Percentiles rank a stretch among this genome's conserved stretches.
phyloP scores from a whole-genome alignment of 2,888 invertebrate species.

The Cerceris rybyensis region DNA sequence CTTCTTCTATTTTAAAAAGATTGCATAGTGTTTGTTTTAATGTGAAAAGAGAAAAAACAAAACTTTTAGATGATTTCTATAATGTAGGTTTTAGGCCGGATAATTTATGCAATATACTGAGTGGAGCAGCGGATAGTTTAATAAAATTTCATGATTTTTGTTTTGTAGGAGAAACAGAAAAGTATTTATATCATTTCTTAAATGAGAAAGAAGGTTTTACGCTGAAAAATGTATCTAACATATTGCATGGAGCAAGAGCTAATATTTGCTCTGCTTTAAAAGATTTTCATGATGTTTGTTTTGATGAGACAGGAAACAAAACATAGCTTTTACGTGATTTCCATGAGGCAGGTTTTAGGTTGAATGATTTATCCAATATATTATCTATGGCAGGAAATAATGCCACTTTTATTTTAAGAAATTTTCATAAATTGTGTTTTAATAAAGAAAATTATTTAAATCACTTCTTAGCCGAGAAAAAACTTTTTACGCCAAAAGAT shows the following conservation, averaged over 20 bases:
- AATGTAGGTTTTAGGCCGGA: no score
- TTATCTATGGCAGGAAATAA: conserved; percentile 70
- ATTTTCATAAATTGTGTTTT: conserved; percentile 73
- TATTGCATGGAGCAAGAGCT: conserved; percentile 71
- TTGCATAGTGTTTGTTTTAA: neutral
- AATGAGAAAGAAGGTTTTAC: conserved; percentile 52
- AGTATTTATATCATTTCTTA: conserved; percentile 64
- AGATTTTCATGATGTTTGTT: conserved; percentile 71
- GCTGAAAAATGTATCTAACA: conserved; percentile 65
- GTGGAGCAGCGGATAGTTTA: conserved; percentile 45
- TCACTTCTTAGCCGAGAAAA: conserved; percentile 65
- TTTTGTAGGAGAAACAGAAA: conserved; percentile 63
- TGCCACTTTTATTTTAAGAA: conserved; percentile 69
- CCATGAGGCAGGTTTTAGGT: conserved; percentile 40
- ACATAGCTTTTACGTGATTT: conserved; percentile 67
- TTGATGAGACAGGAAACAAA: conserved; percentile 71
- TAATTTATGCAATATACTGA: no score
- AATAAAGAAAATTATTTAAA: conserved; percentile 70
- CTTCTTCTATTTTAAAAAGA: no score
- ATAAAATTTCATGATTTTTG: conserved; percentile 69
- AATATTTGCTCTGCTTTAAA: conserved; percentile 72
- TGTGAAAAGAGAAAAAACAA: no score
- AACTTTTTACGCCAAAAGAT: conserved; percentile 71
- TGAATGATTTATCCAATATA: conserved; percentile 70
- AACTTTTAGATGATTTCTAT: no score